Evolutionary conservation across 2,888 invertebrate species (phyloP).

Genomic region (Ectropis crepuscularia): DNA sequence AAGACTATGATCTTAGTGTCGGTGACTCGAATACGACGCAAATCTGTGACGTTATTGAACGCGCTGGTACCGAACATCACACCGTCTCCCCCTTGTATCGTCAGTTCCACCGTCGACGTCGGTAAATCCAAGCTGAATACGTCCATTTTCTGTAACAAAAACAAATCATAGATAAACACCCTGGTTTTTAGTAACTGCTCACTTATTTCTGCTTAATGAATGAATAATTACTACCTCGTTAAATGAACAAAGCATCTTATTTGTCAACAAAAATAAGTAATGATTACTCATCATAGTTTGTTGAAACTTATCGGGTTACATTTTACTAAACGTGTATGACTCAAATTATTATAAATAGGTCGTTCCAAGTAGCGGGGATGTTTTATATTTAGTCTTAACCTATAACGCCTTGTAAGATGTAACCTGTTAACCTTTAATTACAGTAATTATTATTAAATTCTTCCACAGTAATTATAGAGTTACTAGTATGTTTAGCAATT

Average conservation of each 20-base stretch:
- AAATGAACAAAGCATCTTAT: slow-evolving; percentile 19
- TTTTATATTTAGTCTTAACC: slow-evolving; percentile 36
- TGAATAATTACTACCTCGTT: slow-evolving; percentile 14
- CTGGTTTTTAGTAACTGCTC: neutral
- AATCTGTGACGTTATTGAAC: slow-evolving; percentile 81
- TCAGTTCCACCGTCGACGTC: slow-evolving; percentile 83
- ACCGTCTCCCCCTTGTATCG: slow-evolving; percentile 82
- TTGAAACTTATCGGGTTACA: slow-evolving; percentile 5
- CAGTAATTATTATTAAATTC: neutral
- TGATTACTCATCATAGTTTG: slow-evolving; percentile 32
- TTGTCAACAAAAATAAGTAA: slow-evolving; percentile 15
- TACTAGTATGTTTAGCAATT: too few relatives aligned
- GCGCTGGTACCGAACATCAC: slow-evolving; percentile 84
- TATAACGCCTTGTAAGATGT: slow-evolving; percentile 26
- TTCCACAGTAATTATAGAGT: too few relatives aligned
- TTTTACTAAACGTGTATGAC: slow-evolving; percentile 9
- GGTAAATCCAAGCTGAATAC: slow-evolving; percentile 83
- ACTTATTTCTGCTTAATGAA: slow-evolving; percentile 3
- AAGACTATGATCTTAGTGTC: slow-evolving; percentile 82
- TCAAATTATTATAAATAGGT: slow-evolving; percentile 23
- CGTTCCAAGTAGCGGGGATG: slow-evolving; percentile 21
- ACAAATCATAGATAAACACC: neutral
- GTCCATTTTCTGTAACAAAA: slow-evolving; percentile 70
- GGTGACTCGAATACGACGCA: slow-evolving; percentile 82
- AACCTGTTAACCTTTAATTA: neutral